Evolutionary conservation across 2,113 vertebrate genomes (phyloP), one percentile per base, ranked within the genome.

Genomic region (Phyllostomus discolor): DNA sequence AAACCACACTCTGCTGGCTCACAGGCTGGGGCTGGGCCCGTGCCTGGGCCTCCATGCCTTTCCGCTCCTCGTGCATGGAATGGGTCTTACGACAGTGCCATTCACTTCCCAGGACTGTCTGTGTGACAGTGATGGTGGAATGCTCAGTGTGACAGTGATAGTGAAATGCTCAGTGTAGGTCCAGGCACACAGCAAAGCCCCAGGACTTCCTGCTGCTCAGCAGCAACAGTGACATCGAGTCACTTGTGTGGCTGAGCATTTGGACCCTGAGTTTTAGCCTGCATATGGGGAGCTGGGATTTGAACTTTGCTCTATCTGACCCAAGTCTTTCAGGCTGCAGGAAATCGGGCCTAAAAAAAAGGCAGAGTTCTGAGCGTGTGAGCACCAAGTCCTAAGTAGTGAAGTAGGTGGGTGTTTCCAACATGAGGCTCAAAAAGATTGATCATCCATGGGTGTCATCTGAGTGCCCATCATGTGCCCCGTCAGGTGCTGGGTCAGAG

Each of bases 391-490:
- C 35, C 59, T n/a, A 1, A 28, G 1, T 24, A 5, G n/a, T 59
- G 43, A 92, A 62, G 62, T 19, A 7, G 38, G 38, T 35, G 7
- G 38, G 12, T n/a, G 19, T 57, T 6, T 17, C 1, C 4, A 15
- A 24, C 15, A 0, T 1, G 69, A 46, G 24, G 24, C 46, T 11
- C 6, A 41, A 38, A 91, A n/a, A 76, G 33, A 72, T 8, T 1
- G 38, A n/a, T 38, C 50, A 8, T 67, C 33, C n/a, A 7, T 0
- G 0, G 69, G 59, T 50, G 4, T 33, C 54, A 2, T 0, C 59
- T 28, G n/a, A 38, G 35, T 0, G 0, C 28, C 11, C 59, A 33
- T 50, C 16, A 0, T 24, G 50, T 43, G 67, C n/a, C 22, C 2
- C 0, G 5, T 70, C 69, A 26, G 16, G 2, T 22, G 48, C 35